Conservation (phyloP, 2,797 vertebrate genomes). For the Phyllotis vaccarum region DNA sequence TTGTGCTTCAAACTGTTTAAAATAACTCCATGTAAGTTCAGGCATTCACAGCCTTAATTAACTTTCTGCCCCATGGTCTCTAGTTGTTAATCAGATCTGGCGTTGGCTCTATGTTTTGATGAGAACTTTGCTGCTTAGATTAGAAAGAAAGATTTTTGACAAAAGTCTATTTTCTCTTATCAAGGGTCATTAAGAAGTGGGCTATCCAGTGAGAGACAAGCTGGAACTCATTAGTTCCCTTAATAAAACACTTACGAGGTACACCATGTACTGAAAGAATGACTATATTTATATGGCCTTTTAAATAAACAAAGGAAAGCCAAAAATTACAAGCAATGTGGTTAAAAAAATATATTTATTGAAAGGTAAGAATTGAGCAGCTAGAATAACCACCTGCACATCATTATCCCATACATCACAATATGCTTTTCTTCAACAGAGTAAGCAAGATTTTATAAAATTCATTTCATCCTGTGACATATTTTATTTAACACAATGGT, state of each 20-base stretch:
- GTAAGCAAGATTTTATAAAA: slow-evolving; percentile 46
- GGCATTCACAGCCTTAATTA: slow-evolving; percentile 48
- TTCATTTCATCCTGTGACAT: background rate
- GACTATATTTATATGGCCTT: slow-evolving; percentile 73
- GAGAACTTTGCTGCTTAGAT: slow-evolving; percentile 74
- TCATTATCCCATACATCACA: background rate
- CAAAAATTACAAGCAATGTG: slow-evolving; percentile 71
- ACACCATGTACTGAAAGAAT: slow-evolving; percentile 74
- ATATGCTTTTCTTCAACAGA: slow-evolving; percentile 30
- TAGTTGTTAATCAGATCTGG: slow-evolving; percentile 79
- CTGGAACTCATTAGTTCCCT: slow-evolving; percentile 90
- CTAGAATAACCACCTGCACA: slow-evolving; percentile 56
- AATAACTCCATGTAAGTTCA: slow-evolving; percentile 45
- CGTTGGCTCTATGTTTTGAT: slow-evolving; percentile 73
- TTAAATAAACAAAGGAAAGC: slow-evolving; percentile 78
- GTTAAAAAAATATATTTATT: slow-evolving; percentile 70
- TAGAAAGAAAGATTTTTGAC: slow-evolving; percentile 76
- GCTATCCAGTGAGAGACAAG: slow-evolving; percentile 88
- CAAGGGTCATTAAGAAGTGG: slow-evolving; percentile 91
- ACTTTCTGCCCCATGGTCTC: slow-evolving; percentile 61
- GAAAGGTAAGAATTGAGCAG: slow-evolving; percentile 73
- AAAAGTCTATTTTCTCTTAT: slow-evolving; percentile 88
- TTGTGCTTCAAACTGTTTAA: slow-evolving; percentile 55
- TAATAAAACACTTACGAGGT: slow-evolving; percentile 89
- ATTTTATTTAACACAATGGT: slow-evolving; percentile 53